A percentile compares a stretch with the other conserved stretches of the same genome.
phyloP scores from a whole-genome alignment of 2,888 invertebrate genomes.

The Ypsolopha scabrella region DNA sequence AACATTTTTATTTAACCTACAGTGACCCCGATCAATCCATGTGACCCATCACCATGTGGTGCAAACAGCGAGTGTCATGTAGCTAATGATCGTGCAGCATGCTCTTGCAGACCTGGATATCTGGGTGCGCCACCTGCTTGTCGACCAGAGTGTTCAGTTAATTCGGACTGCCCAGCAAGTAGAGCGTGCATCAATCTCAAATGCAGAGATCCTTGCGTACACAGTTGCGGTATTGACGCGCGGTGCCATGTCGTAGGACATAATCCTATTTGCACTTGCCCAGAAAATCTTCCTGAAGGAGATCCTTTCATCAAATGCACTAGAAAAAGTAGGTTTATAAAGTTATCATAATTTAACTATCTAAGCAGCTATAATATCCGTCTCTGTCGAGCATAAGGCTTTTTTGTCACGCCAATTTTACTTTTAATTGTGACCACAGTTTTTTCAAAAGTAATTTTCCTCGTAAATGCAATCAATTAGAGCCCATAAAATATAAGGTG shows the following conservation, averaged over 20 bases:
- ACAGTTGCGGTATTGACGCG: slow-evolving; percentile 82
- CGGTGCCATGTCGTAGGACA: slow-evolving; percentile 84
- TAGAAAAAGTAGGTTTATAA: slow-evolving; percentile 44
- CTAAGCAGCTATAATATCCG: no score
- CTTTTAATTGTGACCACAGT: no score
- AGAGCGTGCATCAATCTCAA: slow-evolving; percentile 81
- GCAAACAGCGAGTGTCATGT: slow-evolving; percentile 80
- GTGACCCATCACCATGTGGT: slow-evolving; percentile 82
- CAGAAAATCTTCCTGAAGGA: slow-evolving; percentile 74
- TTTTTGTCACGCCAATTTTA: no score
- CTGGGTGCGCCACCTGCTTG: slow-evolving; percentile 81
- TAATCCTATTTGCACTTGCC: slow-evolving; percentile 83
- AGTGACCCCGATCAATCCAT: slow-evolving; percentile 67
- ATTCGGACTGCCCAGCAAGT: slow-evolving; percentile 79
- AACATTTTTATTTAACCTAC: slow-evolving; percentile 9
- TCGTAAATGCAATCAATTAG: no score
- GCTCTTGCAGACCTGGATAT: slow-evolving; percentile 78
- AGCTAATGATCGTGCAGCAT: slow-evolving; percentile 77
- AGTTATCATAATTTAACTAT: no score
- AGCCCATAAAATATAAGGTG: no score
- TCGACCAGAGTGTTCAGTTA: slow-evolving; percentile 81
- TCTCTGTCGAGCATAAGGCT: no score
- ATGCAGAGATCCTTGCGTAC: slow-evolving; percentile 81
- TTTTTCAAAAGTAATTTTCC: no score
- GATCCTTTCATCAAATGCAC: slow-evolving; percentile 82